A percentile compares a stretch with the other conserved stretches of the same genome.
Conservation (phyloP, 1,140 invertebrate genomes). For the Nilaparvata lugens region DNA sequence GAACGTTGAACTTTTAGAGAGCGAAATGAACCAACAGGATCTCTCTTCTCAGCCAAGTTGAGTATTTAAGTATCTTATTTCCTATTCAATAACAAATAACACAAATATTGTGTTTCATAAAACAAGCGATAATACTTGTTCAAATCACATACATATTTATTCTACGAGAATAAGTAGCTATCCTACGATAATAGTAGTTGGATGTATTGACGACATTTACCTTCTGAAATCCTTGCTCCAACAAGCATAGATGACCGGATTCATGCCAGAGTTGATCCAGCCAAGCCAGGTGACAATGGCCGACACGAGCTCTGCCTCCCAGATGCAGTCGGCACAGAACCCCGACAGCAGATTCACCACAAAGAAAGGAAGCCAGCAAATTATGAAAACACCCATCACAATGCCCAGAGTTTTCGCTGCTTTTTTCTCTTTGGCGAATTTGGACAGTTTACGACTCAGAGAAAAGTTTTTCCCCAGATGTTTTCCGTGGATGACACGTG, state of each 20-base stretch:
- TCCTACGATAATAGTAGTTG: too few species aligned
- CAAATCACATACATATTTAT: too few species aligned
- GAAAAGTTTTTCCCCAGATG: constrained; percentile 75
- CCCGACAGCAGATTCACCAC: constrained; percentile 89
- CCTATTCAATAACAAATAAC: too few species aligned
- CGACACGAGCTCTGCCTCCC: constrained; percentile 81
- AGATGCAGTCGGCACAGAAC: constrained; percentile 78
- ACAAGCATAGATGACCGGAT: constrained; percentile 94
- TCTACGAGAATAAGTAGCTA: too few species aligned
- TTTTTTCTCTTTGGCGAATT: constrained; percentile 92
- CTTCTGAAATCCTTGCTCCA: constrained; percentile 93
- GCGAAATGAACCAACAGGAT: too few species aligned
- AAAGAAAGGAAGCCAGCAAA: constrained; percentile 98
- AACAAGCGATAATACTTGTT: too few species aligned
- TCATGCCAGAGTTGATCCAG: constrained; percentile 98
- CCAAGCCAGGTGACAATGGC: constrained; percentile 96
- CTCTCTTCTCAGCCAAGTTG: too few species aligned
- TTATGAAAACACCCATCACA: constrained; percentile 96
- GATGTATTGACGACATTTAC: constrained; percentile 41
- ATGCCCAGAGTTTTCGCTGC: constrained; percentile 91
- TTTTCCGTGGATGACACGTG: constrained; percentile 36
- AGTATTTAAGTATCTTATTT: too few species aligned
- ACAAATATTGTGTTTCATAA: too few species aligned
- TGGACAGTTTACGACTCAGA: constrained; percentile 77
- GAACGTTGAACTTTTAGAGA: too few species aligned